Base-by-base conservation (phyloP, 2,888 invertebrate species). In the Scaptomyza caliginosa region DNA sequence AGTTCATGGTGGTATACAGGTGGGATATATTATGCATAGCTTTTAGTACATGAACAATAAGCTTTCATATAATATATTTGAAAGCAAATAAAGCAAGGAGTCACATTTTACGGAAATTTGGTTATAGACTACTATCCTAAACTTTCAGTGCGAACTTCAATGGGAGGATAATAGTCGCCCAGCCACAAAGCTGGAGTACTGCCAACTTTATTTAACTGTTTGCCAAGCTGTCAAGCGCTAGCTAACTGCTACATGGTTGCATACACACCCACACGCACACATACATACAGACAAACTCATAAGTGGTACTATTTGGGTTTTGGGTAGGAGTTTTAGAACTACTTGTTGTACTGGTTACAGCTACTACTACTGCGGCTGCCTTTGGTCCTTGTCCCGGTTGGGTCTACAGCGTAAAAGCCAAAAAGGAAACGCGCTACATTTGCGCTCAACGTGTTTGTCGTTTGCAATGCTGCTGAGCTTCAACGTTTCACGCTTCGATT, bases 131-230 rank as follows among this genome's bases (percentile, higher is more conserved):
- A 65, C n/a, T 54, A 57, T 54, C 28, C 56, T 30, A 13, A 54
- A 59, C 48, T 38, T 42, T 28, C 45, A 16, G 36, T 42, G 23
- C 40, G 30, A 36, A 19, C 59, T 68, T 50, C 28, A 57, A 43
- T 49, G 51, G 46, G 40, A 28, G 66, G 57, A 69, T 69, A 66
- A 74, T 56, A 60, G 60, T 55, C 66, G 28, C 24, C 49, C 73
- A 43, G 55, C 73, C 73, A 69, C 73, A 69, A 69, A 69, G 70
- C 69, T 67, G 59, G 52, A 50, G 60, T 62, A 64, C 67, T 81
- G 83, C 81, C 86, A 86, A 84, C 84, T 84, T 84, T 86, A 84
- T 84, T 84, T 84, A 84, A 81, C 81, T 84, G 86, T 86, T 86
- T 82, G 85, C 81, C 77, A 81, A 85, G 77, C 80, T 80, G 86